Base-by-base conservation (phyloP, 2,113 vertebrate species). In the Microcebus jonahi region DNA sequence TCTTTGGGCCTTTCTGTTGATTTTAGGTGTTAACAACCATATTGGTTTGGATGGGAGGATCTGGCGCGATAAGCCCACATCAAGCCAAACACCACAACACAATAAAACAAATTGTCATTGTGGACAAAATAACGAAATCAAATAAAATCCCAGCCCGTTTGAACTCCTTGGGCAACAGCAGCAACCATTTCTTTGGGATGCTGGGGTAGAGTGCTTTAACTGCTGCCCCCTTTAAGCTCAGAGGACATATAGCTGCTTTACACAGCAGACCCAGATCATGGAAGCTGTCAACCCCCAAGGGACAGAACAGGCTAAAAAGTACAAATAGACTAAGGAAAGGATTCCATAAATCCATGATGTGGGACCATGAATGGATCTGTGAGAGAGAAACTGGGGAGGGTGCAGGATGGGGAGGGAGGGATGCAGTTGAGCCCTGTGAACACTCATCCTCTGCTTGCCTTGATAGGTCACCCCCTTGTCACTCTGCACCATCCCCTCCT, bases 291-390 rank as follows among this genome's bases (percentile, higher is more conserved):
- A 36, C 2, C 42, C 68, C 29, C 10, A 53, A 82, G 65, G 57
- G 86, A 81, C 79, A 88, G 83, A 90, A 17, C 59, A 65, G 39
- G 50, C 53, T 90, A 89, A 77, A 70, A 70, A 73, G 45, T 59
- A 89, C 53, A 91, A 82, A 50, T 21, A 45, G 80, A 65, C 27
- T 61, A 29, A 39, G 67, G 18, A 59, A 57, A 83, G 15, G n/a
- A 42, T 77, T 73, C 84, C 42, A 18, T 55, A 55, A 45, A 55
- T 68, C 75, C 57, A 53, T 27, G 27, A 68, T 36, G 29, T n/a
- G 55, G 50, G 39, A 29, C 45, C 48, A 77, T 71, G 53, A 53
- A 15, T 39, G 20, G 57, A 63, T 91, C 17, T 67, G 61, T 73
- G 81, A 45, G 21, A 25, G 6, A 31, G n/a, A 82, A 29, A n/a